Evolutionary conservation across 1,140 invertebrate genomes (phyloP).

Genomic region (Papilio dardanus): DNA sequence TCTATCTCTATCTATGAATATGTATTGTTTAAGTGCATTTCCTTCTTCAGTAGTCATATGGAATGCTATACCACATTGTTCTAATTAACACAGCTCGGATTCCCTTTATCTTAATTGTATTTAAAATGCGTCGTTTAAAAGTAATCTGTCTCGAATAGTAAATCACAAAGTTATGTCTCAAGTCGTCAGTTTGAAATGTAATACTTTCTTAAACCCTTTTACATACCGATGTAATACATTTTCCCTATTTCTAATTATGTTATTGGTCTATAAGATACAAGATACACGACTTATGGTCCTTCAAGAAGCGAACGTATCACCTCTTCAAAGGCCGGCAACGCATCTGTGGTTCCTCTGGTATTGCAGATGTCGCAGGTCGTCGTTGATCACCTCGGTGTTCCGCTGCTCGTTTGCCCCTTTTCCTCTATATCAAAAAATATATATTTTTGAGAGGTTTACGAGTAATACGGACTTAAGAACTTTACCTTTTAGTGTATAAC

Average conservation of each 20-base stretch:
- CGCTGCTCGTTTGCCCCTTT: no score
- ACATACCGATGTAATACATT: not conserved
- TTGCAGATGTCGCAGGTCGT: no score
- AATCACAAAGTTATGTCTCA: conserved; percentile 20
- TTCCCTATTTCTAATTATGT: not conserved
- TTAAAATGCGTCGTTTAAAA: conserved; percentile 30
- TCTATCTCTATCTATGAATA: not conserved
- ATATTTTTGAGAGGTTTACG: no score
- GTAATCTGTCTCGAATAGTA: conserved; percentile 16
- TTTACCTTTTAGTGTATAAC: no score
- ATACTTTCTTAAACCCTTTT: not conserved
- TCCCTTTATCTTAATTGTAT: conserved; percentile 22
- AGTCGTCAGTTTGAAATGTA: conserved; percentile 29
- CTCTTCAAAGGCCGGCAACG: no score
- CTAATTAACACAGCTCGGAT: not conserved
- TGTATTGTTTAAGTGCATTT: not conserved
- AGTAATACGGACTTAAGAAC: no score
- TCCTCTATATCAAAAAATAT: no score
- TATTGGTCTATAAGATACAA: no score
- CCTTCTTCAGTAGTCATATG: not conserved
- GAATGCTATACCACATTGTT: not conserved
- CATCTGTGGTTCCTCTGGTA: no score
- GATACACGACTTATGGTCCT: no score
- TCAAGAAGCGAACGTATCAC: no score
- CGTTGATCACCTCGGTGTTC: no score